Base-by-base conservation (phyloP, 2,113 vertebrate genomes). In the Colinus virginianus region DNA sequence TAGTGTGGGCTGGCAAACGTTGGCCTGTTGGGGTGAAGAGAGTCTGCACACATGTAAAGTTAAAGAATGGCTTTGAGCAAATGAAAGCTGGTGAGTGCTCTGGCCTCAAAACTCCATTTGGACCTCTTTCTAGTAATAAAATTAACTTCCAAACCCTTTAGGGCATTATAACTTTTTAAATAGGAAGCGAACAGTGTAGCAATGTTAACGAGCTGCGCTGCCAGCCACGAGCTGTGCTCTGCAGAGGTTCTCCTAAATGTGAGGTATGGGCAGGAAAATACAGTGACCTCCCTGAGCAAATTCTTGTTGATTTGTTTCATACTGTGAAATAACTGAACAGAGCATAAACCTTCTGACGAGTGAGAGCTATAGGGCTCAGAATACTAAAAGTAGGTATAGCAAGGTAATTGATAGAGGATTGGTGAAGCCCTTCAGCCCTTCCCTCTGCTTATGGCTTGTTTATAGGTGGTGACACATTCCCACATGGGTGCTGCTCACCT, bases 341-440 rank as follows among this genome's bases (percentile, higher is more conserved):
- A 62, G 56, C 74, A 93, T 86, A 93, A 72, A 87, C 63, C 74
- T 96, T 30, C 28, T 90, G 89, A 72, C 66, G 94, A 95, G n/a
- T 6, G 17, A 42, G 85, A 80, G 77, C 84, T 92, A 9, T 16
- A 90, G 83, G 63, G 34, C 80, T 93, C 80, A 88, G 88, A 91
- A 15, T 95, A 86, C 74, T 93, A 64, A 88, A 76, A 62, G 68
- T 5, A 79, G 83, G 38, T 21, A 15, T 11, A 55, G 28, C 8
- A 49, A 61, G 83, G 68, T 70, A 62, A 58, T 45, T 74, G 45
- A 22, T 4, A 70, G 34, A 66, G 32, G 30, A 80, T 4, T 45
- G 46, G 23, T 28, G 77, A 36, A 78, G 19, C 62, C 28, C 38
- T 49, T 81, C 58, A 38, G 34, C 25, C 64, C 49, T 76, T 77